These are phyloP conservation scores for Microcebus griseorufus DNA, from an alignment of 2,113 vertebrate species.

Conservation along the genomic window DNA sequence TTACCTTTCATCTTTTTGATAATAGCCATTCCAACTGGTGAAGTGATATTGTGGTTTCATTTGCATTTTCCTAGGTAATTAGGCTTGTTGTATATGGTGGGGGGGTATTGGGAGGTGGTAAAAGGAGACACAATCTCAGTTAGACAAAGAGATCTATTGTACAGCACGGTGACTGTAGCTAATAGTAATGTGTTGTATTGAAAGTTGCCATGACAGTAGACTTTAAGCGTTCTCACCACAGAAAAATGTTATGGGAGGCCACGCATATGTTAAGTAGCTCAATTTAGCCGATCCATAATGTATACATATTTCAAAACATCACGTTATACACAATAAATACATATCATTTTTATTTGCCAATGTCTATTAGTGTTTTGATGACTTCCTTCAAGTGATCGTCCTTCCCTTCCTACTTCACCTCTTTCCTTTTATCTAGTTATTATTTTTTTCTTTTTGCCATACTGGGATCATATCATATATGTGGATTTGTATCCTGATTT, in stretches of 20 bases:
- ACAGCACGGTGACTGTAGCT: too few species aligned
- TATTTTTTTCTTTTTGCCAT: neutral
- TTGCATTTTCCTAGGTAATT: neutral
- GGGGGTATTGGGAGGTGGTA: neutral
- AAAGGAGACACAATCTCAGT: neutral
- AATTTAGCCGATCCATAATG: neutral
- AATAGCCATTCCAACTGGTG: neutral
- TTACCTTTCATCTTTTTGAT: neutral
- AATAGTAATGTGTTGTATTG: too few species aligned
- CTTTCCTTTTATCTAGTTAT: neutral
- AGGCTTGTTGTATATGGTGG: neutral
- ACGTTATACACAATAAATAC: neutral
- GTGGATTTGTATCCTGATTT: neutral
- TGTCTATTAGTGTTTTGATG: fast-evolving
- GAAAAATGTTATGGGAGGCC: neutral
- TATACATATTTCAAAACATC: neutral
- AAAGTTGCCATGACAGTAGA: neutral
- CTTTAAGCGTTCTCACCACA: neutral
- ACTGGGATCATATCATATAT: neutral
- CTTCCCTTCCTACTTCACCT: neutral
- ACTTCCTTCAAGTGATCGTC: fast-evolving
- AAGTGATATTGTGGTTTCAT: neutral
- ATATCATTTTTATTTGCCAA: neutral
- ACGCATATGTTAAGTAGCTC: neutral
- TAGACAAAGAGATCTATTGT: neutral